Evolutionary conservation across 2,888 invertebrate genomes (phyloP).

Genomic region (Lithodes maja): DNA sequence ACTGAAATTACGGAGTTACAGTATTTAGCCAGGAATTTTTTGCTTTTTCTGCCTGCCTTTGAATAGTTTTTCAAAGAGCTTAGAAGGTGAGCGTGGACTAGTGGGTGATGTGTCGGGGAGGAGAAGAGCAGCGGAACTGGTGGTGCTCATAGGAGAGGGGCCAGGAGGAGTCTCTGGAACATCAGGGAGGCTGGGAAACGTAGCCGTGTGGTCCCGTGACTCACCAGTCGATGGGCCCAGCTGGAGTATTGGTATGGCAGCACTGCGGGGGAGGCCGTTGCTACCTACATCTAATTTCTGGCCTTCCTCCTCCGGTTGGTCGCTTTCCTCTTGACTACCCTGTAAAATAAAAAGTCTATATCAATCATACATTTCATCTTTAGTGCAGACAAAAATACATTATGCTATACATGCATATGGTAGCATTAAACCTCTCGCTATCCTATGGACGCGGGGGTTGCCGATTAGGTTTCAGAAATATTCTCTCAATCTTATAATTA

Average conservation of each 20-base stretch:
- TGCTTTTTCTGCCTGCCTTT: constrained; percentile 51
- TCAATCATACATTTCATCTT: no score
- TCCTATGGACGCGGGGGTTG: no score
- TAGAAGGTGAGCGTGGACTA: constrained; percentile 39
- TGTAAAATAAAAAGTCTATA: no score
- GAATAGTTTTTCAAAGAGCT: constrained; percentile 43
- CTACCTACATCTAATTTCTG: background rate
- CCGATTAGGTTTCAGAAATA: no score
- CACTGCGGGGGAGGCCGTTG: constrained; percentile 37
- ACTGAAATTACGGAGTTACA: background rate
- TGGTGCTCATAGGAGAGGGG: constrained; percentile 42
- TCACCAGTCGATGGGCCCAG: constrained; percentile 32
- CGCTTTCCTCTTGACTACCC: constrained; percentile 9
- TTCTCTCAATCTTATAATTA: no score
- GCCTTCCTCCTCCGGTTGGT: background rate
- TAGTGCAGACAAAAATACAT: no score
- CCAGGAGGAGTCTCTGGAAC: constrained; percentile 34
- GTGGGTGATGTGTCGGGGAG: constrained; percentile 30
- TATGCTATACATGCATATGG: no score
- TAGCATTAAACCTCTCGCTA: no score
- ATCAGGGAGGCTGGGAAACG: constrained; percentile 43
- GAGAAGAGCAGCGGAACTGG: constrained; percentile 43
- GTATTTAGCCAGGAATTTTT: constrained; percentile 27
- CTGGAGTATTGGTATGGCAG: constrained; percentile 46
- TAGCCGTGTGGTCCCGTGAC: constrained; percentile 41